A percentile compares a stretch with the other conserved stretches of the same genome.
Evolutionary conservation across 2,113 vertebrate species (phyloP).

Genomic region (Rhombomys opimus): DNA sequence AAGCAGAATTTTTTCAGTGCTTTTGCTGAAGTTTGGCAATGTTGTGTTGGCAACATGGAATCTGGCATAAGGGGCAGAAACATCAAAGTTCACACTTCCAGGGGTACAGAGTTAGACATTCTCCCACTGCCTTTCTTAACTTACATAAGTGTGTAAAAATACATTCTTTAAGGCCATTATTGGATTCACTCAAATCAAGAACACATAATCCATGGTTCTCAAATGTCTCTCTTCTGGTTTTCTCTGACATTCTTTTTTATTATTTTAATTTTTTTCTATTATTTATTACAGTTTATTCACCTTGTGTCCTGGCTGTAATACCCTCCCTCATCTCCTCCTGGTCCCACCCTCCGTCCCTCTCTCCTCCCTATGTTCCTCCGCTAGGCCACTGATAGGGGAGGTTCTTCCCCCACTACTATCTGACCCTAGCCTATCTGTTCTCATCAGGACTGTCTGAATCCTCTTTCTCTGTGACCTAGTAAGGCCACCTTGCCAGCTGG

Average conservation of each 20-base stretch:
- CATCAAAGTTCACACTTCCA: constrained; percentile 13
- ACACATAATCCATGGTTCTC: background rate
- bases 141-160: background rate
- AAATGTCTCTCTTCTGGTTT: constrained; percentile 8
- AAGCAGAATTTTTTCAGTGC: background rate
- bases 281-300: too few relatives aligned
- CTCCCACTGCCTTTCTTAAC: background rate
- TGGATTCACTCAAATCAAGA: constrained; percentile 24
- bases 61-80: background rate
- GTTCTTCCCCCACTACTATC: too few relatives aligned
- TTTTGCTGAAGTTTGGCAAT: constrained; percentile 36
- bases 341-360: too few relatives aligned
- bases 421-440: too few relatives aligned
- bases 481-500: too few relatives aligned
- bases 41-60: background rate
- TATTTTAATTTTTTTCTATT: too few relatives aligned
- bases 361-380: too few relatives aligned
- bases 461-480: too few relatives aligned
- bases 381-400: too few relatives aligned
- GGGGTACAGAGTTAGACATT: background rate
- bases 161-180: background rate
- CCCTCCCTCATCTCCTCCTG: too few relatives aligned
- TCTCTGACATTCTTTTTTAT: background rate
- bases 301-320: too few relatives aligned
- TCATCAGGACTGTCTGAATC: too few relatives aligned